A percentile compares a stretch with the other conserved stretches of the same genome.
Evolutionary conservation across 2,888 invertebrate species (phyloP).

Genomic region (Spisula solida): DNA sequence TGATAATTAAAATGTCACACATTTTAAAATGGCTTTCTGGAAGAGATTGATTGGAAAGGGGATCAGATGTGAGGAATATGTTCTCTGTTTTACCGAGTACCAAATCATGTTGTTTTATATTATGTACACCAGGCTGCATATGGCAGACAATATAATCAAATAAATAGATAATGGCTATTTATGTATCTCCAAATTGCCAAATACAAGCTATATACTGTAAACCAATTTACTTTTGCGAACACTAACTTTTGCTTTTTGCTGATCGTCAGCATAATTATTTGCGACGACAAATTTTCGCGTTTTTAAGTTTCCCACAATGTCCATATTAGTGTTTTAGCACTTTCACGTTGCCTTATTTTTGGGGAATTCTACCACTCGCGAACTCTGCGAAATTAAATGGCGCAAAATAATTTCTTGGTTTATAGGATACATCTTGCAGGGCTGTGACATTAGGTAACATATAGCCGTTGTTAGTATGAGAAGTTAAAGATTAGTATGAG

Average conservation of each 20-base stretch:
- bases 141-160: constrained; percentile 1
- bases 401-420: too few relatives aligned
- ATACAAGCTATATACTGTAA: not conserved
- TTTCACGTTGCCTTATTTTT: too few relatives aligned
- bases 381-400: too few relatives aligned
- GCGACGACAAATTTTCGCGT: too few relatives aligned
- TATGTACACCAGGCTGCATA: not conserved
- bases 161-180: not conserved
- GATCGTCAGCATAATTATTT: too few relatives aligned
- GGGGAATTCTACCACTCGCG: too few relatives aligned
- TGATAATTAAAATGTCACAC: not conserved
- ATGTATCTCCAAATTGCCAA: not conserved
- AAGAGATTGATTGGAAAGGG: not conserved
- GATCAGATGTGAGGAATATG: not conserved
- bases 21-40: not conserved
- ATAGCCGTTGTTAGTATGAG: not conserved
- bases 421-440: too few relatives aligned
- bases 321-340: too few relatives aligned
- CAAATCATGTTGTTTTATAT: not conserved
- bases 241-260: too few relatives aligned
- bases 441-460: not conserved
- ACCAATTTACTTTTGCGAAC: too few relatives aligned
- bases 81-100: not conserved
- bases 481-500: too few relatives aligned
- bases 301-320: too few relatives aligned